Evolutionary conservation across 2,797 vertebrate genomes (phyloP).

Genomic region (Glyptemys insculpta): DNA sequence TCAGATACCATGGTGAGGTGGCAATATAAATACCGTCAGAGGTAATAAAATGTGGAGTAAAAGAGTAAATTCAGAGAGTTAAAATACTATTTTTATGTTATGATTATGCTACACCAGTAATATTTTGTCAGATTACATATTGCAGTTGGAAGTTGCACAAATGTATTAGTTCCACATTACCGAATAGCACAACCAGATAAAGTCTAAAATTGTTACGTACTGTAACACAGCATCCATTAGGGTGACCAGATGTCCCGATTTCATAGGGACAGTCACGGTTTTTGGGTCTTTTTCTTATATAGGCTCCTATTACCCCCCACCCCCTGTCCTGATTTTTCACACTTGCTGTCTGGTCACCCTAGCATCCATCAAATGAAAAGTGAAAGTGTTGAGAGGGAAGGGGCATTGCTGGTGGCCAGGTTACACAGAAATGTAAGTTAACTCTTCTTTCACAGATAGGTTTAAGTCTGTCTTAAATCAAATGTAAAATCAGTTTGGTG

Average conservation of each 20-base stretch:
- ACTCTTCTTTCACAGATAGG: background rate
- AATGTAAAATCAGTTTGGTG: background rate
- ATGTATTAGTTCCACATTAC: background rate
- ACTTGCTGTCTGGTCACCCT: too few relatives aligned
- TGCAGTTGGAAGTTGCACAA: background rate
- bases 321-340: too few relatives aligned
- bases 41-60: background rate
- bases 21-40: background rate
- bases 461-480: background rate
- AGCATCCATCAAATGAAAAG: background rate
- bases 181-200: background rate
- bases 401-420: background rate
- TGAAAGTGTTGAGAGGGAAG: rapidly evolving
- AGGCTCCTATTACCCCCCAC: too few relatives aligned
- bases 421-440: background rate
- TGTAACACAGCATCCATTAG: background rate
- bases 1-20: background rate
- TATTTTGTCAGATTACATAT: slow-evolving; percentile 25
- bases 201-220: background rate
- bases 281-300: too few relatives aligned
- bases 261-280: too few relatives aligned
- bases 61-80: background rate
- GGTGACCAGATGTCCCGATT: too few relatives aligned
- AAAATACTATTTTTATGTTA: background rate
- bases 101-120: background rate